Percentiles rank a stretch among this genome's conserved stretches.
Evolutionary conservation across 2,797 vertebrate genomes (phyloP).

Genomic region (Okamejei kenojei): DNA sequence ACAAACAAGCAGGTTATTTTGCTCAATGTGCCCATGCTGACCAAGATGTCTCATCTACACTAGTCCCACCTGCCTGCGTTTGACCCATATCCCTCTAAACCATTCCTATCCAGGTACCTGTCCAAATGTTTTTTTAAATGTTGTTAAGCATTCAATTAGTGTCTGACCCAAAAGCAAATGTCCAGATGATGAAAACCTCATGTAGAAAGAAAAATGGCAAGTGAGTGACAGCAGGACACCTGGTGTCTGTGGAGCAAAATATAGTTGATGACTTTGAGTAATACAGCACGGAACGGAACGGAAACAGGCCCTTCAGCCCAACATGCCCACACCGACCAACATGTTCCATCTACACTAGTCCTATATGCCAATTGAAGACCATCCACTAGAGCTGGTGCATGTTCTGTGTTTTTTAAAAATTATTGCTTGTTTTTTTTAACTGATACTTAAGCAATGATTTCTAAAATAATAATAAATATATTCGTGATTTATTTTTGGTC

Average conservation of each 20-base stretch:
- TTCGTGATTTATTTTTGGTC: constrained; percentile 30
- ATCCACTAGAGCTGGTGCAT: not conserved
- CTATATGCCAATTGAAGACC: not conserved
- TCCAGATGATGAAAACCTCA: not conserved
- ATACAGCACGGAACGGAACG: too few species aligned
- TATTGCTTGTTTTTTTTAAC: not conserved
- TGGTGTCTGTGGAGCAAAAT: not conserved
- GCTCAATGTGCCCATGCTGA: too few species aligned
- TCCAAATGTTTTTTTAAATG: too few species aligned
- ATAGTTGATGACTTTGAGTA: not conserved
- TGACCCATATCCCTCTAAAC: too few species aligned
- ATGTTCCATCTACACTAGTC: too few species aligned
- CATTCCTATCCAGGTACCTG: too few species aligned
- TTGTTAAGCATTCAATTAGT: not conserved
- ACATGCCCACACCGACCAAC: too few species aligned
- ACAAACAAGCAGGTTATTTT: too few species aligned
- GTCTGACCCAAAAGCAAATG: not conserved
- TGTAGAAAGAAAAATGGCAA: not conserved
- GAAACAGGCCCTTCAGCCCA: too few species aligned
- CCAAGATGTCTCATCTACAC: too few species aligned
- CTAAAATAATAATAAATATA: fast-evolving
- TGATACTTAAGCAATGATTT: not conserved
- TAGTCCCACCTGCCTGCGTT: too few species aligned
- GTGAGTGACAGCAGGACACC: not conserved
- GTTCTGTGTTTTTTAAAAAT: not conserved